Evolutionary conservation across 1,140 invertebrate species (phyloP), one percentile per base, ranked within the genome.

Genomic region (Drosophila parvula): DNA sequence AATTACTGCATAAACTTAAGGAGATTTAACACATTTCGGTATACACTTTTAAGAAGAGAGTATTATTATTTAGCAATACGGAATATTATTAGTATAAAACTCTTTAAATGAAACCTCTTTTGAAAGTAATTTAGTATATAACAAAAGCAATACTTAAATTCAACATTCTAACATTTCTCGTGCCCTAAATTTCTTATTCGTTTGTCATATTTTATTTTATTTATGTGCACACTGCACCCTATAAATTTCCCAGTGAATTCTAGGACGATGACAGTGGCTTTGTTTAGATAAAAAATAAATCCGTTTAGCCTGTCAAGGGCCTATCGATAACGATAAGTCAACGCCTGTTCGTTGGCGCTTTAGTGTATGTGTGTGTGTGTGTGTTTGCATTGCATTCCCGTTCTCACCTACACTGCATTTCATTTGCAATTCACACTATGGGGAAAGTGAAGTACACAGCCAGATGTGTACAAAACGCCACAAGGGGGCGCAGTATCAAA

Each of bases 251-350:
- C 12, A 10, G 8, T 30, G 5, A 41, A 16, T 45, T 41, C 6
- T 40, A n/a, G n/a, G 7, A 12, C 34, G 45, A 56, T 47, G 65
- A 45, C 58, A 67, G 36, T 38, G 64, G 62, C 64, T 64, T 84
- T 84, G 70, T 74, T 67, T 79, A 41, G 50, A 38, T 12, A 18
- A 57, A 59, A 59, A 75, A 79, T 73, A 75, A 83, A 79, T 77
- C 41, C 30, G 45, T 58, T 38, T 58, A 57, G 34, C 48, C 69
- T 60, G 50, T 63, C 59, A 68, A 44, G 51, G 32, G 51, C 55
- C 74, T 64, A 78, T 82, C 74, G 79, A 84, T 84, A 80, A 74
- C 73, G 62, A 79, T 81, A 81, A 80, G 55, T 80, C 55, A 74
- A 63, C 68, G 51, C 65, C 36, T 58, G 22, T 22, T 22, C 22